Evolutionary conservation across 2,113 vertebrate genomes (phyloP).

Genomic region (Lepisosteus oculatus): DNA sequence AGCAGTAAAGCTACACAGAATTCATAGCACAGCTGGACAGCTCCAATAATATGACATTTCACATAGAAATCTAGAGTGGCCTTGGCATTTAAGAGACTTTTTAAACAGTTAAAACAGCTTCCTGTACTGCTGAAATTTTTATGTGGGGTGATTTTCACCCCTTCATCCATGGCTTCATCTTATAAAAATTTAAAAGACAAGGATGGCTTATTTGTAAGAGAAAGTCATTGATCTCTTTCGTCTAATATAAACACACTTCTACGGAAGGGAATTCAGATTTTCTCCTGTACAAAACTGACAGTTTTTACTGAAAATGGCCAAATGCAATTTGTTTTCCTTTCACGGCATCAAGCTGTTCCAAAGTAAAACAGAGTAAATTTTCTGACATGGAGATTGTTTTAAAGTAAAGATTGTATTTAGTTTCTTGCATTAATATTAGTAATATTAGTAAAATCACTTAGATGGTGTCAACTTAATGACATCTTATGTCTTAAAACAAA

Average conservation of each 20-base stretch:
- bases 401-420: no score
- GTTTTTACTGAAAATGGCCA: no score
- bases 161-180: slow-evolving; percentile 21
- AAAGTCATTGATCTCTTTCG: slow-evolving; percentile 9
- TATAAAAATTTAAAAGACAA: slow-evolving; percentile 31
- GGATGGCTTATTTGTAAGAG: slow-evolving; percentile 23
- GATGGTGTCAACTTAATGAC: no score
- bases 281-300: no score
- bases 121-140: slow-evolving; percentile 57
- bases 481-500: no score
- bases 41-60: slow-evolving; percentile 73
- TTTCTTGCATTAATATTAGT: no score
- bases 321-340: no score
- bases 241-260: background rate
- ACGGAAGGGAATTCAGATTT: slow-evolving; percentile 20
- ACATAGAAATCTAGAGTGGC: slow-evolving; percentile 72
- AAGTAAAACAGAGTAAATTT: no score
- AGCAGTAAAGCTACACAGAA: slow-evolving; percentile 48
- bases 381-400: no score
- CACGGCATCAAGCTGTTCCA: no score
- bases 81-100: slow-evolving; percentile 76
- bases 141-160: slow-evolving; percentile 35
- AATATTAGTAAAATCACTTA: no score
- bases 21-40: slow-evolving; percentile 61
- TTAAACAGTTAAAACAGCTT: slow-evolving; percentile 61